Percentiles rank a stretch among this genome's conserved stretches.
Conservation (phyloP, 1,140 invertebrate genomes). For the Dreissena polymorpha region DNA sequence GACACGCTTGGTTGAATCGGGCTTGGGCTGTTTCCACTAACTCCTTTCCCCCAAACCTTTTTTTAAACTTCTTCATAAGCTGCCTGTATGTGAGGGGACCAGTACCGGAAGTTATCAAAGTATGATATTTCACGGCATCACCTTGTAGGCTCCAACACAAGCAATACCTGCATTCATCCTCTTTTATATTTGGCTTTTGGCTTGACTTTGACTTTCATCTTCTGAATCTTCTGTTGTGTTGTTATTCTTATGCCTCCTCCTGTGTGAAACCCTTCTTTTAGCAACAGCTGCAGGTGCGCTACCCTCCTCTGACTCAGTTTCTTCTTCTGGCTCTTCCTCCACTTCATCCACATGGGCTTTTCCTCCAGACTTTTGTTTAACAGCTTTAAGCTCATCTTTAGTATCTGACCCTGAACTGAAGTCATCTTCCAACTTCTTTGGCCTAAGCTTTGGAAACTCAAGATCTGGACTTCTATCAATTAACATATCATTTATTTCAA, state of each 20-base stretch:
- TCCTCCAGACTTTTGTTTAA: no score
- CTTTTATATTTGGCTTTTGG: background rate
- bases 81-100: conserved; percentile 7
- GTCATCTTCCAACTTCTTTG: background rate
- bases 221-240: background rate
- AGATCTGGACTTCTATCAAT: background rate
- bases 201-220: background rate
- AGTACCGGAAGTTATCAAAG: background rate
- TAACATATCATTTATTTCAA: background rate
- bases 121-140: conserved; percentile 3
- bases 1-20: conserved; percentile 46
- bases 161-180: conserved; percentile 1
- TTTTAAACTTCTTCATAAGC: conserved; percentile 38
- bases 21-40: conserved; percentile 46
- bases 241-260: background rate
- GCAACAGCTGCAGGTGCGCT: no score
- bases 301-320: background rate
- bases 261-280: background rate
- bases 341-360: no score
- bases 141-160: conserved; percentile 29
- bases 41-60: conserved; percentile 33
- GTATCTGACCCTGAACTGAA: no score
- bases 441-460: background rate
- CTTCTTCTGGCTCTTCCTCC: no score
- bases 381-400: no score